A percentile compares a stretch with the other conserved stretches of the same genome.
phyloP scores from a whole-genome alignment of 2,113 vertebrate species.

The Cinclus mexicanus region DNA sequence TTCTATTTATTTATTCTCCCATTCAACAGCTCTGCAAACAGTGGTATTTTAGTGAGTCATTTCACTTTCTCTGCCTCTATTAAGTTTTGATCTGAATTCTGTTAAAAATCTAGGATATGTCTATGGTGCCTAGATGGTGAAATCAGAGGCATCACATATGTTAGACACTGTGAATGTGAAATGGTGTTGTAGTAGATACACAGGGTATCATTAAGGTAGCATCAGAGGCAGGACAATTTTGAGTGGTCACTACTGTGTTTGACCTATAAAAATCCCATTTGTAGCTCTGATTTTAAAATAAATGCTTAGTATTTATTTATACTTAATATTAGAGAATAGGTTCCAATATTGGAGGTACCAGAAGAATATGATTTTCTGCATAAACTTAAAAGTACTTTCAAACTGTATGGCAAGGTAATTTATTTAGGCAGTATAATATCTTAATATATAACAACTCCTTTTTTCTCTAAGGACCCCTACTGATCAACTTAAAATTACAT shows the following conservation, averaged over 20 bases:
- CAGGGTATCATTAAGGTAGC: not conserved
- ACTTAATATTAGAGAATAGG: not conserved
- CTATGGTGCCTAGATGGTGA: not conserved
- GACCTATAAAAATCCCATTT: not conserved
- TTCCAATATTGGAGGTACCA: not conserved
- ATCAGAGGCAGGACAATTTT: not conserved
- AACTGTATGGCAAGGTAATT: not conserved
- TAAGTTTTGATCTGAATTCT: not conserved
- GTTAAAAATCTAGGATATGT: not conserved
- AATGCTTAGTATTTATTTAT: not conserved
- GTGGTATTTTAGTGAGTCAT: not conserved
- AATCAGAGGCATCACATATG: not conserved
- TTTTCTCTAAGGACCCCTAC: not conserved
- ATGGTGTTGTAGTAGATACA: not conserved
- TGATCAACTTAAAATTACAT: not conserved
- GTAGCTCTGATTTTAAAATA: not conserved
- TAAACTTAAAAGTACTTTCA: not conserved
- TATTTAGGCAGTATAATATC: not conserved
- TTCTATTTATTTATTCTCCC: not conserved
- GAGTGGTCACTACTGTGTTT: not conserved
- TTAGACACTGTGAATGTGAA: not conserved
- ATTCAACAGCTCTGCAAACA: not conserved
- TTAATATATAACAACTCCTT: not conserved
- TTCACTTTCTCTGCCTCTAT: not conserved
- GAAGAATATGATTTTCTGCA: not conserved